A percentile compares a stretch with the other conserved stretches of the same genome.
Evolutionary conservation across 2,113 vertebrate species (phyloP).

Genomic region (Seriola quinqueradiata): DNA sequence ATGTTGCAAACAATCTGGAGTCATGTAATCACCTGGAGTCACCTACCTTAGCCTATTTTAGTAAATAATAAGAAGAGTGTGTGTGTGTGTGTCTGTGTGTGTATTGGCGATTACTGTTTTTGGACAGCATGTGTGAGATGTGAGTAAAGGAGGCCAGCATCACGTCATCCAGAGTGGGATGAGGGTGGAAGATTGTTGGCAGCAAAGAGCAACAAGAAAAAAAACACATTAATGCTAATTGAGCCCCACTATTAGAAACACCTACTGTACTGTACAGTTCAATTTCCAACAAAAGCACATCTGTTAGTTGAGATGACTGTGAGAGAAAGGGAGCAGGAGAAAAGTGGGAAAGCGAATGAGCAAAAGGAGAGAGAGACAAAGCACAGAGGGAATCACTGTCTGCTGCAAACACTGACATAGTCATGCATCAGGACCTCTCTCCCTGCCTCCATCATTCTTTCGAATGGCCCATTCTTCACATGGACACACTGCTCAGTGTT

Average conservation of each 20-base stretch:
- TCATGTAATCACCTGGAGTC: background rate
- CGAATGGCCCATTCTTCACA: constrained; percentile 70
- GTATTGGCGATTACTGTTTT: background rate
- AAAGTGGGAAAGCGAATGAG: constrained; percentile 53
- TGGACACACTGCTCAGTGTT: constrained; percentile 63
- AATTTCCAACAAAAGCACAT: constrained; percentile 70
- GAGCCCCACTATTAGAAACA: constrained; percentile 26
- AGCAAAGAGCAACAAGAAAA: constrained; percentile 1
- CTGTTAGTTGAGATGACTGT: constrained; percentile 64
- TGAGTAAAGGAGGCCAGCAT: constrained; percentile 8
- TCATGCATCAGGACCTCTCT: constrained; percentile 71
- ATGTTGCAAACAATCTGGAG: background rate
- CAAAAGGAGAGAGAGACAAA: constrained; percentile 64
- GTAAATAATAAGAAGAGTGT: background rate
- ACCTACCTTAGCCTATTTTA: background rate
- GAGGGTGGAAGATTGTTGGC: constrained; percentile 11
- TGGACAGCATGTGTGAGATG: constrained; percentile 6
- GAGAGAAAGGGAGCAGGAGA: constrained; percentile 43
- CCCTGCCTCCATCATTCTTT: constrained; percentile 72
- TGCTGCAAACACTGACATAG: constrained; percentile 75
- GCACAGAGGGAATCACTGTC: constrained; percentile 77
- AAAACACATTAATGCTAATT: constrained; percentile 55
- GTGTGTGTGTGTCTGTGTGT: background rate
- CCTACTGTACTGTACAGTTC: constrained; percentile 69
- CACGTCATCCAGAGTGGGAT: constrained; percentile 14